These are phyloP conservation scores for Virgularia gustaviana DNA, from an alignment of 92 coral and sea anemone species.

Conservation along the genomic window DNA sequence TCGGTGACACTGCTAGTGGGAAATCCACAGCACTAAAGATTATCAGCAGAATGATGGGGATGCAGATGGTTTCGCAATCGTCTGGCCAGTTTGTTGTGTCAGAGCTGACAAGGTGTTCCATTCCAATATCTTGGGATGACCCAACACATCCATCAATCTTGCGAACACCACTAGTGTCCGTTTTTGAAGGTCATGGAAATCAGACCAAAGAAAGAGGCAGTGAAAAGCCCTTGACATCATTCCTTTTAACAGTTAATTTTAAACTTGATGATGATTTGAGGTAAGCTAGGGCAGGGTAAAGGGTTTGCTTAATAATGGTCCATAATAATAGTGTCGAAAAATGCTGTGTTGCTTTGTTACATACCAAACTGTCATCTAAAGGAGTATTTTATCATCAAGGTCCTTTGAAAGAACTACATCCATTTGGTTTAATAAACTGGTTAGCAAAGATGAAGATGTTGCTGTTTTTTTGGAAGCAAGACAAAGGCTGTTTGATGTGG, in stretches of 20 bases:
- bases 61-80: too few relatives aligned
- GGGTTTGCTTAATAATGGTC: too few relatives aligned
- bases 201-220: too few relatives aligned
- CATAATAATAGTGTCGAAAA: too few relatives aligned
- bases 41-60: not conserved
- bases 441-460: not conserved
- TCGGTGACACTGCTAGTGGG: slow-evolving; percentile 16
- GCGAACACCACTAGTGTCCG: not conserved
- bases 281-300: too few relatives aligned
- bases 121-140: not conserved
- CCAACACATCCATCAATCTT: not conserved
- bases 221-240: too few relatives aligned
- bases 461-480: not conserved
- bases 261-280: too few relatives aligned
- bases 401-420: slow-evolving; percentile 8
- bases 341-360: too few relatives aligned
- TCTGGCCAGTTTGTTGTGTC: not conserved
- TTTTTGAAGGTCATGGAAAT: too few relatives aligned
- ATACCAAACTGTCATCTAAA: too few relatives aligned
- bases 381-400: too few relatives aligned
- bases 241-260: too few relatives aligned
- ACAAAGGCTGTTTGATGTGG: not conserved
- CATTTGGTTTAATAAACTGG: slow-evolving; percentile 1
- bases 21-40: not conserved
- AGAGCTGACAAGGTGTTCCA: slow-evolving; percentile 1